Conservation (phyloP, 1,140 invertebrate species). For the Anastrepha ludens region DNA sequence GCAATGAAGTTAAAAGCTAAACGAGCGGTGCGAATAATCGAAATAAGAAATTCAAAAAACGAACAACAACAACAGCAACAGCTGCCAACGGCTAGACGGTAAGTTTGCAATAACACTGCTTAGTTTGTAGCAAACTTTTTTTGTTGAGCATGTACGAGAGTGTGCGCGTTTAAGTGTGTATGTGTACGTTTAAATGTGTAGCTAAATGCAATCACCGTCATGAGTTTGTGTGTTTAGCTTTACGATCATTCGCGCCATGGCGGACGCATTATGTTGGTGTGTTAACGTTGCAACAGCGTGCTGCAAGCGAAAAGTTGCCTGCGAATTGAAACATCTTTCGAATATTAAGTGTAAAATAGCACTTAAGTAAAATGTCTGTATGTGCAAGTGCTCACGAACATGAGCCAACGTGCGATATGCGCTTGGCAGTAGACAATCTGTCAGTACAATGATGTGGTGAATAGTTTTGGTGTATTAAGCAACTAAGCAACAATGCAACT, state of each 20-base stretch:
- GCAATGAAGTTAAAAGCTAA: conserved; percentile 49
- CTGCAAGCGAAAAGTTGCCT: conserved; percentile 53
- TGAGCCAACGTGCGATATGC: neutral
- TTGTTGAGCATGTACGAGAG: neutral
- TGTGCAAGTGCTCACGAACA: neutral
- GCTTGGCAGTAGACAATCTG: conserved; percentile 36
- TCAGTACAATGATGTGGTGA: conserved; percentile 45
- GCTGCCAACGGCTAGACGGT: conserved; percentile 27
- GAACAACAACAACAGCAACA: neutral
- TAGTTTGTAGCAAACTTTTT: conserved; percentile 17
- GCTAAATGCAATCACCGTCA: neutral
- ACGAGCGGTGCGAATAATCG: conserved; percentile 5
- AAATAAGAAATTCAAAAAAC: conserved; percentile 42
- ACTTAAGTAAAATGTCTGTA: conserved; percentile 34
- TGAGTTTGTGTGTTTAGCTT: neutral
- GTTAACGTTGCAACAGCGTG: conserved; percentile 17
- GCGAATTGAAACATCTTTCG: conserved; percentile 58
- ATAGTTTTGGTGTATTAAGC: neutral
- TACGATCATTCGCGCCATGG: neutral
- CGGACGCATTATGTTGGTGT: neutral
- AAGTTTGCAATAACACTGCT: conserved; percentile 32
- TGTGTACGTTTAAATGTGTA: neutral
- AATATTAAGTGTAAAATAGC: conserved; percentile 59
- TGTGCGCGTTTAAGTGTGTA: neutral
- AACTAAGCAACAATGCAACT: conserved; percentile 17